Evolutionary conservation across 2,113 vertebrate species (phyloP).

Genomic region (Ploceus nigricollis): DNA sequence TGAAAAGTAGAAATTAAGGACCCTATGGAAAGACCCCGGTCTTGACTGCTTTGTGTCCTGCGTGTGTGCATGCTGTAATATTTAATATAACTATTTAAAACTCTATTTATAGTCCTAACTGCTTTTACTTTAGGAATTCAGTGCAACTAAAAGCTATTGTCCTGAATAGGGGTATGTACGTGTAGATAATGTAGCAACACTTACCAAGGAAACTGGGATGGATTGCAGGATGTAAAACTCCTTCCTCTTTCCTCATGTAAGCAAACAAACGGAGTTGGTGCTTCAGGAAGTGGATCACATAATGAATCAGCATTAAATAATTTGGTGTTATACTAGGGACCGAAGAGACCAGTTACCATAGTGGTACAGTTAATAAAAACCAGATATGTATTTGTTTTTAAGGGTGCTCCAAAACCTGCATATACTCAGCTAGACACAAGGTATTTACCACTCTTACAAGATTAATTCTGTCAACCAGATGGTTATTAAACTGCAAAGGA

Average conservation of each 20-base stretch:
- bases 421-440: not conserved
- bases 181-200: not conserved
- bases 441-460: not conserved
- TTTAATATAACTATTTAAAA: not conserved
- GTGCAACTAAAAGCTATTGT: not conserved
- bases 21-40: accelerated
- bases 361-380: not conserved
- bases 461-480: not conserved
- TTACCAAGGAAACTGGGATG: not conserved
- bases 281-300: not conserved
- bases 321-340: not conserved
- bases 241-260: not conserved
- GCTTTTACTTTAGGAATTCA: not conserved
- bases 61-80: not conserved
- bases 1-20: not conserved
- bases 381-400: not conserved
- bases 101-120: not conserved
- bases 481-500: not conserved
- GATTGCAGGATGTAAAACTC: not conserved
- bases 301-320: not conserved
- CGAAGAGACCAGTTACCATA: not conserved
- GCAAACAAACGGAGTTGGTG: not conserved
- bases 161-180: accelerated
- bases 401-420: not conserved
- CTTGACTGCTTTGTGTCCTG: not conserved